Conservation (phyloP, 1,140 invertebrate species). For the Forficula auricularia region DNA sequence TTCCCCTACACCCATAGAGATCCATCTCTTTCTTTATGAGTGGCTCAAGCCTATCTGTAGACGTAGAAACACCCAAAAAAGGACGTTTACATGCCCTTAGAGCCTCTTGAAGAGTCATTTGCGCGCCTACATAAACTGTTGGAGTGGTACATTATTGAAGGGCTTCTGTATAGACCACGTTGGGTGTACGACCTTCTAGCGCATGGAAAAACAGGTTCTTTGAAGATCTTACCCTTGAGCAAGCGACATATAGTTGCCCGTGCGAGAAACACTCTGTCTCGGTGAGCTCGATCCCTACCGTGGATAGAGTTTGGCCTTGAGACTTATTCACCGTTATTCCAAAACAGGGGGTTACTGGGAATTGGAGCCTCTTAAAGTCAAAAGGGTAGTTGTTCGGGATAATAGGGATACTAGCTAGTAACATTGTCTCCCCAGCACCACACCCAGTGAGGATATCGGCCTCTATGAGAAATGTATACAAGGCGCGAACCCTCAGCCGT, state of each 20-base stretch:
- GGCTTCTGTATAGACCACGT: too few species aligned
- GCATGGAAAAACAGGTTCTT: background rate
- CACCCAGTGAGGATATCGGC: constrained; percentile 3
- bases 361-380: constrained; percentile 19
- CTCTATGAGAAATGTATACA: background rate
- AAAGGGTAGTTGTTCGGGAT: constrained; percentile 9
- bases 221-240: constrained; percentile 9
- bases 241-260: constrained; percentile 22
- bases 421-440: constrained; percentile 1
- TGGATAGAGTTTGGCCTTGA: constrained; percentile 23
- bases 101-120: too few species aligned
- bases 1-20: too few species aligned
- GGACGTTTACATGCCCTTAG: too few species aligned
- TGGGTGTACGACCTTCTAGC: background rate
- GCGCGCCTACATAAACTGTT: too few species aligned
- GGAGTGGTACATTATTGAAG: too few species aligned
- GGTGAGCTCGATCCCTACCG: constrained; percentile 14
- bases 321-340: constrained; percentile 28
- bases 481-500: background rate
- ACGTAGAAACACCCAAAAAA: too few species aligned
- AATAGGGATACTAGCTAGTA: constrained; percentile 7
- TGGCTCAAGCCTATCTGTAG: too few species aligned
- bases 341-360: constrained; percentile 24
- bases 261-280: constrained; percentile 19
- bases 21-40: too few species aligned